phyloP scores from a whole-genome alignment of 2,113 vertebrate species.

The Cynoglossus semilaevis region DNA sequence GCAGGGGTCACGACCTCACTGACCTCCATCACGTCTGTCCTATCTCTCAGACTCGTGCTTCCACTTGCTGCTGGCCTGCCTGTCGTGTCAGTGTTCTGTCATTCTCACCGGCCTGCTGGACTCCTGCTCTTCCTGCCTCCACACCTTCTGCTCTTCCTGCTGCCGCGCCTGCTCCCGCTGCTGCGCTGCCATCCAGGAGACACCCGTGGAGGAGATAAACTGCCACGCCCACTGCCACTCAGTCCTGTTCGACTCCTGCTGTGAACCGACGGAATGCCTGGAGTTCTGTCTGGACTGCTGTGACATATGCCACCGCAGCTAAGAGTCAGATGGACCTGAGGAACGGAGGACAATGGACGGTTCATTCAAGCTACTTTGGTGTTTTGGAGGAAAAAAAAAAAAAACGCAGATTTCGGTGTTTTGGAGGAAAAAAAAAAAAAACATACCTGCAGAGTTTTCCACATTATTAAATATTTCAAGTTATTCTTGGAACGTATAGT shows the following conservation, averaged over 20 bases:
- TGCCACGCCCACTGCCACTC: conserved; percentile 74
- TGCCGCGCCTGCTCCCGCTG: conserved; percentile 65
- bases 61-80: conserved; percentile 70
- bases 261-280: conserved; percentile 68
- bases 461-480: too few relatives aligned
- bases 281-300: conserved; percentile 75
- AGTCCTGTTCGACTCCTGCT: conserved; percentile 74
- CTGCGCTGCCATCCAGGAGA: conserved; percentile 46
- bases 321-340: conserved; percentile 17
- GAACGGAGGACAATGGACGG: background rate
- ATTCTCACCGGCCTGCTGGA: conserved; percentile 55
- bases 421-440: too few relatives aligned
- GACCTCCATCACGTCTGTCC: too few relatives aligned
- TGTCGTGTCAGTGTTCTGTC: conserved; percentile 50
- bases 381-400: too few relatives aligned
- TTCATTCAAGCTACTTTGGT: too few relatives aligned
- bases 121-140: conserved; percentile 30
- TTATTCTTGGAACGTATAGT: too few relatives aligned
- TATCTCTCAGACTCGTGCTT: conserved; percentile 48
- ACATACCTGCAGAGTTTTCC: too few relatives aligned
- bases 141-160: conserved; percentile 64
- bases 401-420: too few relatives aligned
- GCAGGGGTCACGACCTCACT: too few relatives aligned
- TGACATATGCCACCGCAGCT: conserved; percentile 68
- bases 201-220: conserved; percentile 68